phyloP scores from a whole-genome alignment of 2,113 vertebrate species.

The Cyprinodon tularosa region DNA sequence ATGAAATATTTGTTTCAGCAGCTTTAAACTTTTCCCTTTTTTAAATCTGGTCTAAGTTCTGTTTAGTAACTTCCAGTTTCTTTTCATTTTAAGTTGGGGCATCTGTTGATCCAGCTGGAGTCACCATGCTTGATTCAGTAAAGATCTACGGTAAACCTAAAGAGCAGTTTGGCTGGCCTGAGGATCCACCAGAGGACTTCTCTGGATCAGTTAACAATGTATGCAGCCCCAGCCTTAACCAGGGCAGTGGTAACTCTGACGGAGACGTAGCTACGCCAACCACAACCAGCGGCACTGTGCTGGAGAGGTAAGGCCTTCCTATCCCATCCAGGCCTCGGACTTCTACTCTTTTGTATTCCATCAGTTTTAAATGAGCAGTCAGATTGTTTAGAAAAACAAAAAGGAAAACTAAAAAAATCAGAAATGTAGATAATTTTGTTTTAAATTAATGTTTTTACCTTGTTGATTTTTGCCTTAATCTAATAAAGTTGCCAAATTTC shows the following conservation, averaged over 20 bases:
- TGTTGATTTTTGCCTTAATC: neutral
- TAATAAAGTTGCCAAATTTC: neutral
- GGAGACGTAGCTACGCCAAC: slow-evolving; percentile 84
- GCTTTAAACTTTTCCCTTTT: too few species aligned
- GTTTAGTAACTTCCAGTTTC: neutral
- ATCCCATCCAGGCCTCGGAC: neutral
- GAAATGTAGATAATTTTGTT: neutral
- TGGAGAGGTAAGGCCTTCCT: slow-evolving; percentile 88
- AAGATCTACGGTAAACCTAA: slow-evolving; percentile 99
- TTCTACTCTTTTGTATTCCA: neutral
- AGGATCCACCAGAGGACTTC: slow-evolving; percentile 96
- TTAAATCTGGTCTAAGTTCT: neutral
- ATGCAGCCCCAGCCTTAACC: slow-evolving; percentile 92
- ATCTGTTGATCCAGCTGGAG: slow-evolving; percentile 95
- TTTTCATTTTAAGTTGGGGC: slow-evolving; percentile 85
- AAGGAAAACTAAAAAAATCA: neutral
- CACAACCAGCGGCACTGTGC: slow-evolving; percentile 86
- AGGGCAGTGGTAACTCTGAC: slow-evolving; percentile 88
- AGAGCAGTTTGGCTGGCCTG: slow-evolving; percentile 98
- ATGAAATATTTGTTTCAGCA: neutral
- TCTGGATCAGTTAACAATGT: slow-evolving; percentile 93
- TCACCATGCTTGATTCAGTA: slow-evolving; percentile 98
- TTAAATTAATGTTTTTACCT: neutral
- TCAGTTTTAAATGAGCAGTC: neutral
- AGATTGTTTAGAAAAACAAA: neutral